phyloP scores from a whole-genome alignment of 1,140 invertebrate genomes.

The Hyles euphorbiae region DNA sequence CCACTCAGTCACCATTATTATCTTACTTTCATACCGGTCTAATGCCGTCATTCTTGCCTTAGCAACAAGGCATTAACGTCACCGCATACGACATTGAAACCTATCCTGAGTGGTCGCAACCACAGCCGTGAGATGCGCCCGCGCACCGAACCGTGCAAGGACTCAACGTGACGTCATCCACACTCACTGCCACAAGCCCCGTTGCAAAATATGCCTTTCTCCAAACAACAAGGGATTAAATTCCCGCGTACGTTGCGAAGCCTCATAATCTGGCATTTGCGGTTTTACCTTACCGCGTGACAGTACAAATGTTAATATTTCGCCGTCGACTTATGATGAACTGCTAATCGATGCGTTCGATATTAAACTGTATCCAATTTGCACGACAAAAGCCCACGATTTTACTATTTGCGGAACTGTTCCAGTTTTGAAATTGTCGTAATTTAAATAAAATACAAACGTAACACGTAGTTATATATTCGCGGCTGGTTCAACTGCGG shows the following conservation, averaged over 20 bases:
- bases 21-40: constrained; percentile 6
- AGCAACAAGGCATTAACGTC: constrained; percentile 40
- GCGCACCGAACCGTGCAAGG: constrained; percentile 61
- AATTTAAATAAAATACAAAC: too few relatives aligned
- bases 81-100: constrained; percentile 53
- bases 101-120: constrained; percentile 57
- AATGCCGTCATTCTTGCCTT: constrained; percentile 36
- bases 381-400: background rate
- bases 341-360: constrained; percentile 8
- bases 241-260: constrained; percentile 8
- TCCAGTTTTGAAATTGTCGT: background rate
- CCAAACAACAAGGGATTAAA: constrained; percentile 16
- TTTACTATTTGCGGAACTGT: constrained; percentile 12
- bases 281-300: constrained; percentile 13
- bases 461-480: too few relatives aligned
- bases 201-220: constrained; percentile 22
- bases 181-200: constrained; percentile 18
- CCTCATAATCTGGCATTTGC: constrained; percentile 5
- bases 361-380: background rate
- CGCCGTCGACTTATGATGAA: constrained; percentile 9
- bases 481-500: constrained; percentile 1
- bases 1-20: constrained; percentile 5
- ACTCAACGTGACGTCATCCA: constrained; percentile 44
- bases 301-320: constrained; percentile 6
- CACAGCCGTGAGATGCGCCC: constrained; percentile 53